These are phyloP conservation scores for Euplagia quadripunctaria DNA, from an alignment of 2,888 invertebrate genomes.

Conservation along the genomic window DNA sequence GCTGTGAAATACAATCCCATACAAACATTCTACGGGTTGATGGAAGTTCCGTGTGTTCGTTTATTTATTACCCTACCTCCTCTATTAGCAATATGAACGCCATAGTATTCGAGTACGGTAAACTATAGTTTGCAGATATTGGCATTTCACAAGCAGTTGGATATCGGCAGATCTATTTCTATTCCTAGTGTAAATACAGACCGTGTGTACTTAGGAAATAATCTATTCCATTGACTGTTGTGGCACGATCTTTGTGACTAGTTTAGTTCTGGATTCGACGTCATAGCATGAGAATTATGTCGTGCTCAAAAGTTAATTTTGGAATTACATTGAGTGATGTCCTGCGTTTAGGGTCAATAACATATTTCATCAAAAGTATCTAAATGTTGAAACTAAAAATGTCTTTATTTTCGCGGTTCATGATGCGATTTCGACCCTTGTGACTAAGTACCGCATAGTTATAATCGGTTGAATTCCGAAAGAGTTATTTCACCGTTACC, in stretches of 20 bases:
- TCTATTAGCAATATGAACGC: slow-evolving; percentile 27
- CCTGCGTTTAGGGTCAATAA: too few relatives aligned
- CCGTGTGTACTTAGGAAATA: neutral
- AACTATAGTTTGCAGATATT: neutral
- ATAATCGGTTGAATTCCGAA: neutral
- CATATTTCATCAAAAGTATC: too few relatives aligned
- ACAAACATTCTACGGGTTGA: slow-evolving; percentile 53
- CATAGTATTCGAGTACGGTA: slow-evolving; percentile 14
- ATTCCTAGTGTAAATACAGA: neutral
- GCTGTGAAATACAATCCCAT: slow-evolving; percentile 58
- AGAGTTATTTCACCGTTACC: neutral
- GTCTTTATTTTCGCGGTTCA: too few relatives aligned
- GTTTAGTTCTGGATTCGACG: neutral
- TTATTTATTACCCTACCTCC: slow-evolving; percentile 46
- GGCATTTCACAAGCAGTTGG: slow-evolving; percentile 1
- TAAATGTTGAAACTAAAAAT: neutral
- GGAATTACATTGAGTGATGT: neutral
- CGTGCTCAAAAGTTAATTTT: neutral
- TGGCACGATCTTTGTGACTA: neutral
- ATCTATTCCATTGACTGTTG: neutral
- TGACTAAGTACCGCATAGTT: neutral
- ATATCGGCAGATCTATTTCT: neutral
- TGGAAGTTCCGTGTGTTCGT: slow-evolving; percentile 41
- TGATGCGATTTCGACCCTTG: neutral
- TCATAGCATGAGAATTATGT: neutral